Base-by-base conservation (phyloP, 2,797 vertebrate species). In the Catharus ustulatus region DNA sequence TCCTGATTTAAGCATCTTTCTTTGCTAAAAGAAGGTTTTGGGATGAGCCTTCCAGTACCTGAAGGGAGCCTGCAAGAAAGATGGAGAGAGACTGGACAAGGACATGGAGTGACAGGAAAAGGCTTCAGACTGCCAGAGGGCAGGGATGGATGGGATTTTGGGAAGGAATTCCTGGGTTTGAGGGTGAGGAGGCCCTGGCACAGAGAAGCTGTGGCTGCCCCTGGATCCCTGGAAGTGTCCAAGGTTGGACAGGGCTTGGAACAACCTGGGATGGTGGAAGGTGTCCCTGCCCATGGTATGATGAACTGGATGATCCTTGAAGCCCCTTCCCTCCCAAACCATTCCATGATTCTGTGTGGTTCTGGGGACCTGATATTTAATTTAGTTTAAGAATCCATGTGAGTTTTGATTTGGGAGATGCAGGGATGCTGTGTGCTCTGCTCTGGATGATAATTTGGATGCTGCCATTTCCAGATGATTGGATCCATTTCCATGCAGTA, bases 201-300 rank as follows among this genome's bases (percentile, higher is more conserved):
- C 45, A 58, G n/a, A 40, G 34, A 12, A 46, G 18, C 24, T 72
- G 30, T 48, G 11, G 30, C 13, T 72, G 52, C 1, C 22, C 15
- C 40, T 68, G 63, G 40, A 66, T 36, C 40, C 34, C 16, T 78
- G 59, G 40, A 10, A 36, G 13, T 36, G 34, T 6, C 34, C 46
- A 36, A 42, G 15, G 49, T 0, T 36, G 15, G 18, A 46, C 0
- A 0, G 26, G 16, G 4, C 9, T 66, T 59, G 40, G 26, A 54
- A 0, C 10, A 77, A 0, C 6, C 30, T 32, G 34, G 22, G 30
- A 0, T 1, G 12, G 15, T 34, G 38, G 26, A 1, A 72, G 4
- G 4, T 45, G 51, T 26, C 32, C 19, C 10, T 57, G 57, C 2
- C 10, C 14, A 6, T 14, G 17, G 24, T 3, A 64, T 49, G 48